Conservation (phyloP, 2,113 vertebrate genomes). For the Otocyon megalotis region DNA sequence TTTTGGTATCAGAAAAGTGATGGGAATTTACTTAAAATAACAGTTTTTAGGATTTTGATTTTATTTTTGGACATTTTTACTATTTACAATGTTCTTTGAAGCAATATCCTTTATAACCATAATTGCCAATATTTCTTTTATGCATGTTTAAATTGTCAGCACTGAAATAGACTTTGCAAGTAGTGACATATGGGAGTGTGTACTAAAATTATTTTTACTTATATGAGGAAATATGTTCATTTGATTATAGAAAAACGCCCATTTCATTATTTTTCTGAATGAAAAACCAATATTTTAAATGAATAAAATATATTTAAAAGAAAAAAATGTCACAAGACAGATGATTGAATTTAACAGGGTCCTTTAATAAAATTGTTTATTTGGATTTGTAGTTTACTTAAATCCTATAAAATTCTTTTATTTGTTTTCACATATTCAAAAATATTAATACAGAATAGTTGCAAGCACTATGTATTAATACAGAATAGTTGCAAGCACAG, state of each 20-base stretch:
- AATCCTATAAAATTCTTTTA: background rate
- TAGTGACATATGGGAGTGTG: slow-evolving; percentile 1
- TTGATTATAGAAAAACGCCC: slow-evolving; percentile 28
- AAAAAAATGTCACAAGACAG: background rate
- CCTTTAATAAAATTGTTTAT: background rate
- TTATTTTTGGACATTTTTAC: background rate
- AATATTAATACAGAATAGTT: background rate
- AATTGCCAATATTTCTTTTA: slow-evolving; percentile 41
- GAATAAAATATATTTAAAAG: slow-evolving; percentile 17
- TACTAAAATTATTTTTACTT: slow-evolving; percentile 58
- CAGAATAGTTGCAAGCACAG: background rate
- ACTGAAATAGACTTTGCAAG: slow-evolving; percentile 21
- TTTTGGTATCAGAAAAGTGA: slow-evolving; percentile 44
- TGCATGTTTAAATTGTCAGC: slow-evolving; percentile 30
- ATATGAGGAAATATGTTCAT: slow-evolving; percentile 22
- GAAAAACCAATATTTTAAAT: slow-evolving; percentile 51
- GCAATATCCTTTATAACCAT: background rate
- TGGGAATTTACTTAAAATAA: slow-evolving; percentile 13
- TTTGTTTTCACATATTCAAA: background rate
- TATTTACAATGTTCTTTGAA: slow-evolving; percentile 4
- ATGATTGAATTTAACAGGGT: background rate
- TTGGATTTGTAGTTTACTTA: slow-evolving; percentile 22
- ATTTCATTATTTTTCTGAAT: slow-evolving; percentile 26
- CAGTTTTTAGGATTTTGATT: slow-evolving; percentile 17
- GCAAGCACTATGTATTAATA: background rate